phyloP scores from a whole-genome alignment of 2,888 invertebrate genomes.

The Chrysomela aeneicollis region DNA sequence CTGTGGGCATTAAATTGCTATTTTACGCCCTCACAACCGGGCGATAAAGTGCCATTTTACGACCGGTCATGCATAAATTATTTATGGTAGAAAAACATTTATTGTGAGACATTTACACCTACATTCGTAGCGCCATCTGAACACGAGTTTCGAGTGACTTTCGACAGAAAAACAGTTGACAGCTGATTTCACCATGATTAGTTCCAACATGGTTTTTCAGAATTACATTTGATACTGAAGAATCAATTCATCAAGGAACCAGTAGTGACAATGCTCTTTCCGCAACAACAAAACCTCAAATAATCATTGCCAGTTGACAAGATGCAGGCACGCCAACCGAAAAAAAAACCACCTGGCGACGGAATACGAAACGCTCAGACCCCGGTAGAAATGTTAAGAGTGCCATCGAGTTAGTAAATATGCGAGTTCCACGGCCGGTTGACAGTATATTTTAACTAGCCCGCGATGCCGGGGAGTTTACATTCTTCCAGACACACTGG shows the following conservation, averaged over 20 bases:
- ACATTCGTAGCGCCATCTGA: too few relatives aligned
- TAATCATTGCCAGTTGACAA: slow-evolving; percentile 31
- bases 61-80: too few relatives aligned
- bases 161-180: too few relatives aligned
- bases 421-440: slow-evolving; percentile 55
- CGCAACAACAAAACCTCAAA: slow-evolving; percentile 3
- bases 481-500: slow-evolving; percentile 58
- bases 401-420: slow-evolving; percentile 58
- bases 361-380: slow-evolving; percentile 37
- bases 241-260: neutral
- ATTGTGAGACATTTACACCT: too few relatives aligned
- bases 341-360: slow-evolving; percentile 30
- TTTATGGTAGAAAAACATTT: too few relatives aligned
- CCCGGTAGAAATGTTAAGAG: slow-evolving; percentile 52
- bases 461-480: slow-evolving; percentile 56
- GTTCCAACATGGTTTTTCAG: too few relatives aligned
- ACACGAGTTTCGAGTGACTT: too few relatives aligned
- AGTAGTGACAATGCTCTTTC: neutral
- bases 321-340: slow-evolving; percentile 38
- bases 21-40: too few relatives aligned
- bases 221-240: too few relatives aligned
- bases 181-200: too few relatives aligned
- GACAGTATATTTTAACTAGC: slow-evolving; percentile 60
- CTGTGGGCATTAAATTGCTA: too few relatives aligned
- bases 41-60: too few relatives aligned